A percentile compares a stretch with the other conserved stretches of the same genome.
Conservation (phyloP, 2,797 vertebrate species). For the Calcarius lapponicus region DNA sequence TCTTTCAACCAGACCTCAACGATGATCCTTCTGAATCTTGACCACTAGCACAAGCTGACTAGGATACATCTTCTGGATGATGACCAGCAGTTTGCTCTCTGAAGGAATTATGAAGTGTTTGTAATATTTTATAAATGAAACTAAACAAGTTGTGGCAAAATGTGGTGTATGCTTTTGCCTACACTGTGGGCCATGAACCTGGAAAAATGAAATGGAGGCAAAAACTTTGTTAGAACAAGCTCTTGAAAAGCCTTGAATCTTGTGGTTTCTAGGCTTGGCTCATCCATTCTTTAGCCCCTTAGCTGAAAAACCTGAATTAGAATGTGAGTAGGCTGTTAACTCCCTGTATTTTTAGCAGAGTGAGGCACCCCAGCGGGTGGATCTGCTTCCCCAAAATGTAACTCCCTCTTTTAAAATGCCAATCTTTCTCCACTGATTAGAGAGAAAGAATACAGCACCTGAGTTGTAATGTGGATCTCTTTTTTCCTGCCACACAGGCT, state of each 20-base stretch:
- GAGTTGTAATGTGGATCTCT: background rate
- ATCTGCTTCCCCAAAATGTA: background rate
- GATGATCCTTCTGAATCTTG: background rate
- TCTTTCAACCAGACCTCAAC: background rate
- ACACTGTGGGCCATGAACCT: background rate
- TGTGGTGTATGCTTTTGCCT: background rate
- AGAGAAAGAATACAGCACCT: background rate
- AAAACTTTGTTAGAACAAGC: background rate
- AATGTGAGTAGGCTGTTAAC: background rate
- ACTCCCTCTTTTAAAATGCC: background rate
- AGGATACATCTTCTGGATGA: background rate
- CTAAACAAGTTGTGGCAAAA: background rate
- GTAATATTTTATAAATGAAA: background rate
- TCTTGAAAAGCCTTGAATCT: background rate
- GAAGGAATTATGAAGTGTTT: background rate
- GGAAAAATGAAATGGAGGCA: background rate
- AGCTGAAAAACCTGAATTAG: background rate
- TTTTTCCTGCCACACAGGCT: background rate
- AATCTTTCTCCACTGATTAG: background rate
- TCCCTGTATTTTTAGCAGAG: background rate
- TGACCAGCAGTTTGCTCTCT: background rate
- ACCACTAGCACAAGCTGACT: background rate
- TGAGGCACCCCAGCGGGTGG: background rate
- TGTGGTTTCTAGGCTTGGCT: background rate
- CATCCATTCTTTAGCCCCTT: background rate